These are phyloP conservation scores for Procavia capensis DNA, from an alignment of 2,113 vertebrate genomes.

Conservation along the genomic window DNA sequence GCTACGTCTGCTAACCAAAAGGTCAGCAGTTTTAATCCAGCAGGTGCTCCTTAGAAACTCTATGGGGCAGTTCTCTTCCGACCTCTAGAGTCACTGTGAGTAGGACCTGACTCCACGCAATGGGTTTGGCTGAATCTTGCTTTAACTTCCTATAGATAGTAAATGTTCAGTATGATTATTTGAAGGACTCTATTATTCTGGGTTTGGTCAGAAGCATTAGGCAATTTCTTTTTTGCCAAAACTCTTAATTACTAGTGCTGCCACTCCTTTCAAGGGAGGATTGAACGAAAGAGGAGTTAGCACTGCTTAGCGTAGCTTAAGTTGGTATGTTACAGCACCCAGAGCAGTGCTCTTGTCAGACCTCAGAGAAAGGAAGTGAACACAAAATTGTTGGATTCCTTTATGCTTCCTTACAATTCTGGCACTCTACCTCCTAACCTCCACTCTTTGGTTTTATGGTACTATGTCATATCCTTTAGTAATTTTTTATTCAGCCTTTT, in stretches of 20 bases:
- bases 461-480: background rate
- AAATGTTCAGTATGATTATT: constrained; percentile 41
- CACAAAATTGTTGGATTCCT: background rate
- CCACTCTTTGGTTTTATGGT: background rate
- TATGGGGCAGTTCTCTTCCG: too few relatives aligned
- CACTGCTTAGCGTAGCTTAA: background rate
- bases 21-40: too few relatives aligned
- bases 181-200: background rate
- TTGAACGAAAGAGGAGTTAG: background rate
- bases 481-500: constrained; percentile 31
- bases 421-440: background rate
- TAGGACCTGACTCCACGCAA: too few relatives aligned
- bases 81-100: too few relatives aligned
- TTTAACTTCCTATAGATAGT: constrained; percentile 29
- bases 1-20: too few relatives aligned
- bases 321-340: background rate
- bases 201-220: constrained; percentile 14
- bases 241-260: background rate
- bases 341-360: background rate
- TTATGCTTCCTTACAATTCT: background rate
- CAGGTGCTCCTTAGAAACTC: too few relatives aligned
- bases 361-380: background rate
- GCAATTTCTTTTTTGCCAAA: background rate
- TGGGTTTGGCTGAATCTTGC: too few relatives aligned
- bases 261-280: background rate